Conservation (phyloP, 64 coral and sea anemone species). For the Acropora yongei region DNA sequence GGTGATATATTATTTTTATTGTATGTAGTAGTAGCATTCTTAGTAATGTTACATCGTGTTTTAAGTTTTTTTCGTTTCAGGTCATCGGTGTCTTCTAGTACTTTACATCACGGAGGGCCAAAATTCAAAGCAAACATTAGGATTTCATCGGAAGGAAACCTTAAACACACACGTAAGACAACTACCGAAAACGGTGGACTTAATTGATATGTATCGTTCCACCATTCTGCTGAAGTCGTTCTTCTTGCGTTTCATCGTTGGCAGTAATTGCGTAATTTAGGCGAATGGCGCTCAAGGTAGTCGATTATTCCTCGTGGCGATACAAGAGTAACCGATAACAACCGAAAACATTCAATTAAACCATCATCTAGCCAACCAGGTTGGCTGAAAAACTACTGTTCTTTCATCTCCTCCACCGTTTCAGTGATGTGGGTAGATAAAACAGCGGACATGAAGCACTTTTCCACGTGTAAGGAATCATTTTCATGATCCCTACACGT, state of each 20-base stretch:
- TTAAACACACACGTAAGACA: no score
- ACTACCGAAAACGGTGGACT: no score
- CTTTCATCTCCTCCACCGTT: neutral
- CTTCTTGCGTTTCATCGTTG: neutral
- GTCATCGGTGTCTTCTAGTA: no score
- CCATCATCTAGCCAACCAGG: neutral
- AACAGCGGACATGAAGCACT: constrained; percentile 53
- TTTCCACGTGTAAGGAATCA: constrained; percentile 13
- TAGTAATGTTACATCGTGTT: no score
- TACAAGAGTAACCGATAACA: neutral
- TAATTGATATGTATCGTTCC: neutral
- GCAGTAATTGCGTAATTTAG: constrained; percentile 9
- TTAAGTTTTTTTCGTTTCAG: no score
- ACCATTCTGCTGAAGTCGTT: neutral
- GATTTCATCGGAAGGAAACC: no score
- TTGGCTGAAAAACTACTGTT: neutral
- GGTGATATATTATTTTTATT: no score
- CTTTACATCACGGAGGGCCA: no score
- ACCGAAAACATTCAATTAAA: neutral
- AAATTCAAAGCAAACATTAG: no score
- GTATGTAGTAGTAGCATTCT: no score
- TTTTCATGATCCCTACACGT: constrained; percentile 52
- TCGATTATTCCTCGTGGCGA: neutral
- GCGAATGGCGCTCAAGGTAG: neutral
- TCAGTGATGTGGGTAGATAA: constrained; percentile 16